Evolutionary conservation across 2,888 invertebrate species (phyloP), one percentile per base, ranked within the genome.

Genomic region (Chymomyza amoena): DNA sequence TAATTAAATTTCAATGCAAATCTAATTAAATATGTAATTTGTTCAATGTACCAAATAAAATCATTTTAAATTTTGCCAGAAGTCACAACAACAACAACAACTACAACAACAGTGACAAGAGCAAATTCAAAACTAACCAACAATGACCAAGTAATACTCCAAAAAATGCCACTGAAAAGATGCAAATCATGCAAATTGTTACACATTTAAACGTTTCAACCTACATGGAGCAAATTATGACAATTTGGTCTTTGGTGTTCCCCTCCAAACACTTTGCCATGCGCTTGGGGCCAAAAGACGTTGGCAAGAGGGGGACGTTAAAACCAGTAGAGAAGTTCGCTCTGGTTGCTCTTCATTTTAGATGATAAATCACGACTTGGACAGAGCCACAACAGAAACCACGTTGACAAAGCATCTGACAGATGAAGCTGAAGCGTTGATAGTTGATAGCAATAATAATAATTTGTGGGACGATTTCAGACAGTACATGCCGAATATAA

Each of bases 141-240:
- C 71, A 80, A 73, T 87, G 75, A 71, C 71, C 72, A 20, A 39
- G 39, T 45, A 52, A 51, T 60, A 28, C 45, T 32, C 20, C 39
- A 9, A 64, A 51, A 57, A 52, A 54, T 15, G 25, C n/a, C 66
- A 45, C 61, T n/a, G 28, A 50, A 70, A 74, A 68, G 20, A 76
- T 72, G 79, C 69, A 84, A 87, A 72, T 72, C 79, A 73, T 70
- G 64, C 7, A 70, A 61, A 69, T 72, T 82, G 86, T 85, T 80
- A 87, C 76, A 85, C 73, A 76, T 87, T 83, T 78, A 87, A 87
- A 75, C 73, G 69, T 72, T 78, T 81, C 82, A 84, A 75, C 84
- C 84, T 73, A 84, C 89, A 72, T 73, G 64, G 52, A 74, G 68
- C 67, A 81, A 79, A 83, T 88, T 78, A 86, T 84, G 76, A 82